phyloP scores from a whole-genome alignment of 2,113 vertebrate species.

The Pardalotus punctatus region DNA sequence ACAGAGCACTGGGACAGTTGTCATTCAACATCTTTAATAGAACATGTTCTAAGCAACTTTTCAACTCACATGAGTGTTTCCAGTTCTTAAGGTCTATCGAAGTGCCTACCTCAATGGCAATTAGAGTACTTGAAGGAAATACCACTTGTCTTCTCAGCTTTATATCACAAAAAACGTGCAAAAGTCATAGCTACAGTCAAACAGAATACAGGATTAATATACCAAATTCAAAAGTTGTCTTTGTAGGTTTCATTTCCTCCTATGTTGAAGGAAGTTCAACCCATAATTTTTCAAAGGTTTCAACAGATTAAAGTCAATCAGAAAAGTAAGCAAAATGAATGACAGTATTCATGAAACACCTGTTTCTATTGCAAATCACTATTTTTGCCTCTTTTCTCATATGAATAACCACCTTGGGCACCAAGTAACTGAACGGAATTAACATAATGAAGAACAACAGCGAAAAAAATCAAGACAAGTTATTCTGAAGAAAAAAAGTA shows the following conservation, averaged over 20 bases:
- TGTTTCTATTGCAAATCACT: background rate
- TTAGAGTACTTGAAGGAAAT: background rate
- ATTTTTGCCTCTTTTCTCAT: constrained; percentile 31
- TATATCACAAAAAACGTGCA: background rate
- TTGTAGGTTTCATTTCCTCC: background rate
- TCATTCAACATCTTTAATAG: background rate
- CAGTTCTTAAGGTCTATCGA: background rate
- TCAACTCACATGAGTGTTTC: background rate
- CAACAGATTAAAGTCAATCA: background rate
- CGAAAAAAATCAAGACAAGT: background rate
- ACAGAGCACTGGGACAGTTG: background rate
- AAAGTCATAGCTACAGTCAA: background rate
- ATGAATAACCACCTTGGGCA: background rate
- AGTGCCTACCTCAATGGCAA: background rate
- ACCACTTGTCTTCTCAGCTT: background rate
- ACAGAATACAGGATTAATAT: background rate
- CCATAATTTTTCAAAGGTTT: background rate
- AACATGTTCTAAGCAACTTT: background rate
- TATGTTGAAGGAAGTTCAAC: background rate
- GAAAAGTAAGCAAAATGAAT: background rate
- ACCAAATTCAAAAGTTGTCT: background rate
- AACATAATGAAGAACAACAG: background rate
- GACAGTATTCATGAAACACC: background rate
- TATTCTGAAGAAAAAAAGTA: background rate
- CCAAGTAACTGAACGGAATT: constrained; percentile 42